phyloP scores from a whole-genome alignment of 2,888 invertebrate species.

The Opisthograptis luteolata region DNA sequence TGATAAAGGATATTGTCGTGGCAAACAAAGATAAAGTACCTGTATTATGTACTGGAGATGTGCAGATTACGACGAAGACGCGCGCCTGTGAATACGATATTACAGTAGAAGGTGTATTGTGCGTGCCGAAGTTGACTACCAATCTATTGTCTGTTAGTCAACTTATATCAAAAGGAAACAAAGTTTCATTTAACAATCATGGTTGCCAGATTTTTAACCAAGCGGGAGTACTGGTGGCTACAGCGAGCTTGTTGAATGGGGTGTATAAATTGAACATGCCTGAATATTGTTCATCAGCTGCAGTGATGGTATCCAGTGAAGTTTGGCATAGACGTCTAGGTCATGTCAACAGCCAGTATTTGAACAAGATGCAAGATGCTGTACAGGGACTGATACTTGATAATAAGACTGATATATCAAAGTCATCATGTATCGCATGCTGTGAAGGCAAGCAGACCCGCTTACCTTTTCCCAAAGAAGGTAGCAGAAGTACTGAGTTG shows the following conservation, averaged over 20 bases:
- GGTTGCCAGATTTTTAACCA: constrained; percentile 24
- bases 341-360: background rate
- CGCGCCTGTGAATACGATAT: constrained; percentile 23
- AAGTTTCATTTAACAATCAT: constrained; percentile 8
- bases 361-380: constrained; percentile 11
- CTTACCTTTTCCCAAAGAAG: constrained; percentile 23
- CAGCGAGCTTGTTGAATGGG: constrained; percentile 20
- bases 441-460: constrained; percentile 33
- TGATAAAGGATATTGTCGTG: constrained; percentile 28
- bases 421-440: background rate
- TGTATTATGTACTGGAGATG: constrained; percentile 32
- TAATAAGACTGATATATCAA: background rate
- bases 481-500: constrained; percentile 14
- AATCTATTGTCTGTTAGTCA: constrained; percentile 36
- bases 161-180: constrained; percentile 29
- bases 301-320: background rate
- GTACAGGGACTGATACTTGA: background rate
- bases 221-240: constrained; percentile 17
- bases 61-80: constrained; percentile 21
- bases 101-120: constrained; percentile 30
- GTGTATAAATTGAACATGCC: constrained; percentile 30
- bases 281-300: background rate
- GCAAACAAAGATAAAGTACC: constrained; percentile 29
- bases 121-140: constrained; percentile 35
- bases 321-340: constrained; percentile 17